Percentiles rank a stretch among this genome's conserved stretches.
Conservation (phyloP, 2,888 invertebrate species). For the Crematogaster levior region DNA sequence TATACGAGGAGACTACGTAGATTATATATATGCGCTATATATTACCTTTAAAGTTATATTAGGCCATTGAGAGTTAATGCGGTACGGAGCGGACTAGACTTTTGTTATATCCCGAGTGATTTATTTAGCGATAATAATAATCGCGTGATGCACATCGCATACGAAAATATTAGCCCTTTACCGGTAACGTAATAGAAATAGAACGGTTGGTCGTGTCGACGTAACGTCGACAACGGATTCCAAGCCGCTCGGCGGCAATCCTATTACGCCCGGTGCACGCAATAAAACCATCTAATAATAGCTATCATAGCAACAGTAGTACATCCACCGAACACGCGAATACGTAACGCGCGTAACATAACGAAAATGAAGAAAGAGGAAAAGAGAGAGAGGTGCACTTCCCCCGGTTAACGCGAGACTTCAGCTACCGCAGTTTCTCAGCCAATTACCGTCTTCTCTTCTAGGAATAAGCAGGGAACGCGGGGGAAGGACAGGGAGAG, state of each 20-base stretch:
- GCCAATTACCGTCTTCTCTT: slow-evolving; percentile 53
- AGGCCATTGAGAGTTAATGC: slow-evolving; percentile 41
- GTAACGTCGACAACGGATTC: slow-evolving; percentile 52
- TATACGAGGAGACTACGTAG: neutral
- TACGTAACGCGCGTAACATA: slow-evolving; percentile 48
- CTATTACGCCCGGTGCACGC: slow-evolving; percentile 53
- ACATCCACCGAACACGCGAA: slow-evolving; percentile 52
- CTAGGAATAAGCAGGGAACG: slow-evolving; percentile 13
- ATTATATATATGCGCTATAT: neutral
- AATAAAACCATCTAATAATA: slow-evolving; percentile 56
- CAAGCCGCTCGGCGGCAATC: slow-evolving; percentile 53
- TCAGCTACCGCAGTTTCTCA: slow-evolving; percentile 58
- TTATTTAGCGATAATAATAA: slow-evolving; percentile 52
- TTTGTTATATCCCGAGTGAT: slow-evolving; percentile 43
- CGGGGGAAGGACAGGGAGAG: neutral
- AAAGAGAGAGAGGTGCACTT: neutral
- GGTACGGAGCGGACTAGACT: neutral
- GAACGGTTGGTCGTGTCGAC: slow-evolving; percentile 47
- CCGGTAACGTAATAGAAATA: slow-evolving; percentile 55
- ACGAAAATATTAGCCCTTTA: slow-evolving; percentile 55
- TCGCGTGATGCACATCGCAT: slow-evolving; percentile 50
- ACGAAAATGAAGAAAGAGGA: slow-evolving; percentile 37
- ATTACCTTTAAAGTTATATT: slow-evolving; percentile 34
- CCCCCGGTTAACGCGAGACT: slow-evolving; percentile 45
- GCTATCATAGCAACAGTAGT: slow-evolving; percentile 55